phyloP scores from a whole-genome alignment of 2,888 invertebrate genomes.

The Acanthoscelides obtectus region DNA sequence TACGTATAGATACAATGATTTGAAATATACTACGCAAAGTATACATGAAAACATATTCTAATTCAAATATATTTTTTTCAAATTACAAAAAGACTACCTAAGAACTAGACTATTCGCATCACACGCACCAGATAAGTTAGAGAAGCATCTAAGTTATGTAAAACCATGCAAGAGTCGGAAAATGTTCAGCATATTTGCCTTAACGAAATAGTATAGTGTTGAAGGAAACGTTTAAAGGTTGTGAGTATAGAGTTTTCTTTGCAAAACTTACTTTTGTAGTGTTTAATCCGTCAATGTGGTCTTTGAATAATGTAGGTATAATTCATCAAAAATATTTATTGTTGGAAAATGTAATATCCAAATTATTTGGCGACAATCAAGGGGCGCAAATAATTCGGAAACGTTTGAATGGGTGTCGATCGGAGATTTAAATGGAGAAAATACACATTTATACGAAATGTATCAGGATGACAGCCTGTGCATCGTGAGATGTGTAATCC shows the following conservation, averaged over 20 bases:
- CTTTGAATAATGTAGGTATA: not conserved
- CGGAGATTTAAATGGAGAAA: not conserved
- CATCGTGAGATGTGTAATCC: no score
- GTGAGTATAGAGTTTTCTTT: constrained; percentile 36
- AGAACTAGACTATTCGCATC: not conserved
- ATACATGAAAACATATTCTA: no score
- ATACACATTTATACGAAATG: no score
- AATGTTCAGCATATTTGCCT: not conserved
- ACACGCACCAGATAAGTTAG: not conserved
- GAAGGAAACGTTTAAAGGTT: constrained; percentile 33
- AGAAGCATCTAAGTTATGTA: constrained; percentile 1
- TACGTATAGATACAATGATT: no score
- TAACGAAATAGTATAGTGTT: constrained; percentile 20
- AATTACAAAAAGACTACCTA: not conserved
- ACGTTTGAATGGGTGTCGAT: not conserved
- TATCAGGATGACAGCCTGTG: no score
- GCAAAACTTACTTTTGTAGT: constrained; percentile 43
- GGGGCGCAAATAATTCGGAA: not conserved
- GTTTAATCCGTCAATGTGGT: constrained; percentile 42
- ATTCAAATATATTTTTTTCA: no score
- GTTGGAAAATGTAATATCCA: not conserved
- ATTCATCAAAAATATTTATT: not conserved
- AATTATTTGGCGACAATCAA: not conserved
- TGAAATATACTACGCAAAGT: no score
- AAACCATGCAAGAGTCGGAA: constrained; percentile 15